These are phyloP conservation scores for Pteronotus mesoamericanus DNA, from an alignment of 2,797 vertebrate genomes.

Conservation along the genomic window DNA sequence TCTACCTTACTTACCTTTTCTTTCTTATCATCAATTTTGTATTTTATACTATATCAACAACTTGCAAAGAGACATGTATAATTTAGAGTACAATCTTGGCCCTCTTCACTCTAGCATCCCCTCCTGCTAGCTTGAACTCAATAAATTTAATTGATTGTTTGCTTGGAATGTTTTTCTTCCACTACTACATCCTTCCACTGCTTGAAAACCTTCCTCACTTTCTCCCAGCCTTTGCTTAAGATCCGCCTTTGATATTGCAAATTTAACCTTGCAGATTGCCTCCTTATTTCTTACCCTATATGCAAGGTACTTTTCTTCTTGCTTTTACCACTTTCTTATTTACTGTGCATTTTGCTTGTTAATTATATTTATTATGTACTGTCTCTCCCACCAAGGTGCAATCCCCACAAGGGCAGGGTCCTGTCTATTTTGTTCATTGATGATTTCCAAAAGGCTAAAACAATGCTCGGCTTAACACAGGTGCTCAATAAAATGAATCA, in stretches of 20 bases:
- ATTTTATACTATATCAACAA: background rate
- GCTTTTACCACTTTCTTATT: background rate
- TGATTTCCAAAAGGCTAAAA: background rate
- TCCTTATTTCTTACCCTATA: background rate
- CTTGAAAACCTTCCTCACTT: background rate
- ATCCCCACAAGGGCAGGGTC: background rate
- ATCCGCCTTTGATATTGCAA: background rate
- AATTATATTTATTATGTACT: background rate
- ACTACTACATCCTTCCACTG: background rate
- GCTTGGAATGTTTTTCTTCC: background rate
- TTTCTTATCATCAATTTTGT: background rate
- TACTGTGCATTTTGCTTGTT: background rate
- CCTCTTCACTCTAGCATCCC: background rate
- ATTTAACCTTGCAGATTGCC: background rate
- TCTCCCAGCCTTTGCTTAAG: background rate
- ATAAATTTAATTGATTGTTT: background rate
- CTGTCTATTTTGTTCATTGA: background rate
- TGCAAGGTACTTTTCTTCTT: background rate
- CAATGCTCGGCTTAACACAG: background rate
- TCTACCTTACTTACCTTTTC: background rate
- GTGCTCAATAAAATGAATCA: background rate
- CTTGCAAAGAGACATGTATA: background rate
- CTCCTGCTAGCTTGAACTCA: background rate
- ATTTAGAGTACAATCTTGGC: background rate
- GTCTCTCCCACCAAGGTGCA: background rate